Evolutionary conservation across 2,888 invertebrate species (phyloP).

Genomic region (Caenorhabditis zanzibari): DNA sequence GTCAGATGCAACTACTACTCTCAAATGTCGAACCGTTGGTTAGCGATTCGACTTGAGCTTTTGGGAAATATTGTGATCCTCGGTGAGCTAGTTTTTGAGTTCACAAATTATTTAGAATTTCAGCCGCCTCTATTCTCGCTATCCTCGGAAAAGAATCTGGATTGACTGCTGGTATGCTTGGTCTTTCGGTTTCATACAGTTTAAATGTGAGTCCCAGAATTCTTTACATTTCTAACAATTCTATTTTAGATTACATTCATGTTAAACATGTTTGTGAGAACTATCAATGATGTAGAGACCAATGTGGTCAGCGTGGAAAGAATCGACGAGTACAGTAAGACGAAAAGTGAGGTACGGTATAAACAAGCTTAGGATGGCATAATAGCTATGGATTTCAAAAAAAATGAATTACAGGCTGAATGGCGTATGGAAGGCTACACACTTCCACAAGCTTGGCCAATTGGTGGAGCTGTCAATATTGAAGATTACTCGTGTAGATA

Average conservation of each 20-base stretch:
- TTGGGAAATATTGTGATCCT: slow-evolving; percentile 74
- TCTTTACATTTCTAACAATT: too few species aligned
- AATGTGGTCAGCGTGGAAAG: slow-evolving; percentile 97
- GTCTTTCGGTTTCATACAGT: slow-evolving; percentile 86
- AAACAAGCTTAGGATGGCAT: too few species aligned
- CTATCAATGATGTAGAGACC: slow-evolving; percentile 97
- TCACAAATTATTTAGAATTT: background rate
- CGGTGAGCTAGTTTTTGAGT: slow-evolving; percentile 13
- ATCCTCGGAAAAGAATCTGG: slow-evolving; percentile 71
- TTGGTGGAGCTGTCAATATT: slow-evolving; percentile 67
- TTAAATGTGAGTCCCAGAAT: slow-evolving; percentile 77
- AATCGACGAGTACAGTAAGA: slow-evolving; percentile 81
- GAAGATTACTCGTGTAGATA: slow-evolving; percentile 85
- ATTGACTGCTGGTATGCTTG: slow-evolving; percentile 85
- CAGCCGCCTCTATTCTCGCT: slow-evolving; percentile 71
- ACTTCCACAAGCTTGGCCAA: slow-evolving; percentile 71
- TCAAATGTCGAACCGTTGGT: slow-evolving; percentile 68
- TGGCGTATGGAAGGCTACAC: slow-evolving; percentile 61
- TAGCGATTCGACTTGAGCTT: slow-evolving; percentile 69
- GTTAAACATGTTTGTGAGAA: slow-evolving; percentile 95
- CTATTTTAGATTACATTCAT: slow-evolving; percentile 93
- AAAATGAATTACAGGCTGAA: slow-evolving; percentile 58
- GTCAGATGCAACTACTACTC: slow-evolving; percentile 71
- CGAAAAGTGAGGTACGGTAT: slow-evolving; percentile 78
- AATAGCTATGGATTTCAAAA: background rate